A percentile compares a stretch with the other conserved stretches of the same genome.
These are phyloP conservation scores for Mimas tiliae DNA, from an alignment of 2,888 invertebrate genomes.

Conservation along the genomic window DNA sequence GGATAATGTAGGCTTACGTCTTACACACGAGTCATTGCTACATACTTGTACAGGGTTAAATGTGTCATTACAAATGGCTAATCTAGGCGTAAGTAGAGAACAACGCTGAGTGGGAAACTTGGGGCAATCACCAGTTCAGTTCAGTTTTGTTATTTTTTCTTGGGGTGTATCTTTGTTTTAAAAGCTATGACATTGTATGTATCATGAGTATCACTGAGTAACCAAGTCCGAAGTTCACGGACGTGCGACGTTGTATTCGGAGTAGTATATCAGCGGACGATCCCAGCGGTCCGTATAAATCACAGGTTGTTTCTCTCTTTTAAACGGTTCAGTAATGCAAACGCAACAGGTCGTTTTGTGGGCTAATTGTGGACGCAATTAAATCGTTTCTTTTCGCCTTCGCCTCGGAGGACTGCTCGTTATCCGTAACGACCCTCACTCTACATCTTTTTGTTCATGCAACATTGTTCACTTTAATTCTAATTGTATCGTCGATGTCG, in stretches of 20 bases:
- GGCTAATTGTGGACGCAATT: slow-evolving; percentile 73
- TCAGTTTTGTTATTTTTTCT: too few relatives aligned
- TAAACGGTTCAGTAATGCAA: slow-evolving; percentile 56
- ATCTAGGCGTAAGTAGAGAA: not conserved
- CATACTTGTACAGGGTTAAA: slow-evolving; percentile 3
- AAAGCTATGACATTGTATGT: too few relatives aligned
- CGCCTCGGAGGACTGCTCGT: slow-evolving; percentile 55
- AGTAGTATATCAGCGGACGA: slow-evolving; percentile 28
- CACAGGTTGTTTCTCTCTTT: slow-evolving; percentile 45
- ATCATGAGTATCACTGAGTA: not conserved
- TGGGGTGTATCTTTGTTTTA: too few relatives aligned
- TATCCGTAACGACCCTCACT: slow-evolving; percentile 60
- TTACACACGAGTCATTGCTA: slow-evolving; percentile 17
- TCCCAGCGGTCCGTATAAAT: slow-evolving; percentile 39
- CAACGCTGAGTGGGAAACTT: too few relatives aligned
- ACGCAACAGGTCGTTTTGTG: slow-evolving; percentile 74
- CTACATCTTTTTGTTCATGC: slow-evolving; percentile 55
- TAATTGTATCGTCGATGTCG: slow-evolving; percentile 48
- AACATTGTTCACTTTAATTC: slow-evolving; percentile 59
- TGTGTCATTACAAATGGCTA: not conserved
- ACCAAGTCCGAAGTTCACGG: not conserved
- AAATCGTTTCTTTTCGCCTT: slow-evolving; percentile 68
- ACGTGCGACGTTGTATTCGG: slow-evolving; percentile 31
- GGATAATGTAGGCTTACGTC: slow-evolving; percentile 28
- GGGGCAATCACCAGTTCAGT: too few relatives aligned